Evolutionary conservation across 2,797 vertebrate genomes (phyloP).

Genomic region (Hapalemur alaotrensis): DNA sequence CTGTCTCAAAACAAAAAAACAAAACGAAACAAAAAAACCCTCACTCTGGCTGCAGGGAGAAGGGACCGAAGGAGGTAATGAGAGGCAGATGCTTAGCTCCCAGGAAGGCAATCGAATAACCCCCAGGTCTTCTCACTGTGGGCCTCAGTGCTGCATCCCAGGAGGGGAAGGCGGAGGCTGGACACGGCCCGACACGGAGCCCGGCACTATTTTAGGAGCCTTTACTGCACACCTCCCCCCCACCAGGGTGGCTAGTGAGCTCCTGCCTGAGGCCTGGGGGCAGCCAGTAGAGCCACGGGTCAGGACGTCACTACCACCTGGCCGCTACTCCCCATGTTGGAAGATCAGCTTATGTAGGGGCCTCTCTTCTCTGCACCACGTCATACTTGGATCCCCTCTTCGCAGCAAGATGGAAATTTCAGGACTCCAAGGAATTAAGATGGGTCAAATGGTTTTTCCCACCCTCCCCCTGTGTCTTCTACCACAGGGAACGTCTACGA

Average conservation of each 20-base stretch:
- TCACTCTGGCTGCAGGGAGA: background rate
- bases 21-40: background rate
- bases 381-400: background rate
- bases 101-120: background rate
- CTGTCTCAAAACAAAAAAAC: background rate
- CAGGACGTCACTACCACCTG: background rate
- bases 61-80: background rate
- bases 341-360: background rate
- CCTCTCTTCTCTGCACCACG: accelerated
- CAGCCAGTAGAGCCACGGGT: background rate
- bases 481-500: background rate
- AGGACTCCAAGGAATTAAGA: background rate
- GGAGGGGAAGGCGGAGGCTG: background rate
- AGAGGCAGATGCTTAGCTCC: background rate
- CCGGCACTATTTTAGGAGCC: background rate
- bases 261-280: background rate
- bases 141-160: too few relatives aligned
- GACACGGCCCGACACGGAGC: background rate
- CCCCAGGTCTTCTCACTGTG: background rate
- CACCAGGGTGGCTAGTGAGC: accelerated
- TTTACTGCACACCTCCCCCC: background rate
- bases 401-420: background rate
- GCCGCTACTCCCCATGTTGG: background rate
- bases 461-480: too few relatives aligned
- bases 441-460: background rate